Base-by-base conservation (phyloP, 2,113 vertebrate species). In the Propithecus coquereli region DNA sequence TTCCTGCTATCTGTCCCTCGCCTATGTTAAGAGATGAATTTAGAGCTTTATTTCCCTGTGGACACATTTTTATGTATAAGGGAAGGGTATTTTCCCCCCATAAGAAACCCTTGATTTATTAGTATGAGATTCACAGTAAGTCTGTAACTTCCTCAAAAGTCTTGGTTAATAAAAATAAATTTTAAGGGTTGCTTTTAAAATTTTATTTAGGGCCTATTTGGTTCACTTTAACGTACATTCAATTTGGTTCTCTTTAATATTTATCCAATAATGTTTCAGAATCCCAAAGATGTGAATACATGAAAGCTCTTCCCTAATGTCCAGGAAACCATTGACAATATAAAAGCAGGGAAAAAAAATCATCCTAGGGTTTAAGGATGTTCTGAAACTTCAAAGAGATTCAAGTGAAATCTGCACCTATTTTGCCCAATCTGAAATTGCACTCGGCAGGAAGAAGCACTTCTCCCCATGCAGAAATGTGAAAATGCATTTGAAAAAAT, bases 201-300 rank as follows among this genome's bases (percentile, higher is more conserved):
- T 98, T 97, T 97, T 97, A 90, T 50, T 93, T 73, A 47, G 95
- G 96, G 54, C 5, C 94, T 91, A 96, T 97, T 81, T 97, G 80
- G 89, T 81, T 97, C 84, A 68, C 73, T 97, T 97, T 97, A 95
- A 54, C 74, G 97, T 96, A 89, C 80, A 65, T 96, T 97, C 77
- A 92, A 95, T 97, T 98, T 97, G 81, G 71, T 86, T 65, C 83
- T 96, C 98, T 86, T 96, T 97, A 97, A 96, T 96, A 98, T 96
- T 97, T 97, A 98, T 93, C 37, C 68, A 95, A 40, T 96, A 90
- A 65, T 95, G n/a, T 96, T 95, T 65, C 27, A 96, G 65, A 97
- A 95, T 68, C 91, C 57, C 54, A 87, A 85, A 82, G 81, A 82
- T 74, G 50, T 95, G 95, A 96, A 96, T 34, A 97, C 73, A 80